Conservation (phyloP, 1,140 invertebrate species). For the Cotesia chilonis region DNA sequence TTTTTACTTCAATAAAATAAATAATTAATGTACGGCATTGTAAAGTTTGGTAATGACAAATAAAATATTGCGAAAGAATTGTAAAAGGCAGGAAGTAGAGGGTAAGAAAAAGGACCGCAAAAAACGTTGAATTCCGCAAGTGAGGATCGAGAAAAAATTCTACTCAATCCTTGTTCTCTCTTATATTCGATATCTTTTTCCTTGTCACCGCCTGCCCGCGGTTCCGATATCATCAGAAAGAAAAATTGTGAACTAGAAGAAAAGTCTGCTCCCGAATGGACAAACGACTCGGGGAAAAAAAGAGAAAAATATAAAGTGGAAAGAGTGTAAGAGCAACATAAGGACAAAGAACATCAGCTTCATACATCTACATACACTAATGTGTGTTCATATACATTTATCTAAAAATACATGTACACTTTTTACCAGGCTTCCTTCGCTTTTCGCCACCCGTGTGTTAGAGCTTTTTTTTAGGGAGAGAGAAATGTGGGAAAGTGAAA, state of each 20-base stretch:
- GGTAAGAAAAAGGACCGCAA: not conserved
- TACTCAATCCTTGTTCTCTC: slow-evolving; percentile 21
- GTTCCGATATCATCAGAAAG: slow-evolving; percentile 34
- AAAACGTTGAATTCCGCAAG: not conserved
- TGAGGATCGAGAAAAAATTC: slow-evolving; percentile 10
- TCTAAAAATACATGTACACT: not conserved
- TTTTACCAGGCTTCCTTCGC: slow-evolving; percentile 1
- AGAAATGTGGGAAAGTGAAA: not conserved
- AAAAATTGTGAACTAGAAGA: slow-evolving; percentile 60
- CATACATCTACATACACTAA: no score
- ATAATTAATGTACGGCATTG: slow-evolving; percentile 11
- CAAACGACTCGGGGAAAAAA: slow-evolving; percentile 36
- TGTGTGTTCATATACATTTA: no score
- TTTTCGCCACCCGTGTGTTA: slow-evolving; percentile 1
- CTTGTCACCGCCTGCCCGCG: slow-evolving; percentile 3
- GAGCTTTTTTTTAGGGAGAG: not conserved
- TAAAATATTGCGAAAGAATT: not conserved
- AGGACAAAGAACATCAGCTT: not conserved
- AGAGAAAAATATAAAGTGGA: slow-evolving; percentile 38
- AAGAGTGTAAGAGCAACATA: slow-evolving; percentile 25
- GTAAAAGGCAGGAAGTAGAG: not conserved
- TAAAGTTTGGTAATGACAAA: slow-evolving; percentile 17
- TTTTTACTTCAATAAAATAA: slow-evolving; percentile 13
- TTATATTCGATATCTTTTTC: slow-evolving; percentile 36
- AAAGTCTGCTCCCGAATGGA: slow-evolving; percentile 53